Evolutionary conservation across 2,797 vertebrate species (phyloP), one percentile per base, ranked within the genome.

Genomic region (Philypnodon macrostomus): DNA sequence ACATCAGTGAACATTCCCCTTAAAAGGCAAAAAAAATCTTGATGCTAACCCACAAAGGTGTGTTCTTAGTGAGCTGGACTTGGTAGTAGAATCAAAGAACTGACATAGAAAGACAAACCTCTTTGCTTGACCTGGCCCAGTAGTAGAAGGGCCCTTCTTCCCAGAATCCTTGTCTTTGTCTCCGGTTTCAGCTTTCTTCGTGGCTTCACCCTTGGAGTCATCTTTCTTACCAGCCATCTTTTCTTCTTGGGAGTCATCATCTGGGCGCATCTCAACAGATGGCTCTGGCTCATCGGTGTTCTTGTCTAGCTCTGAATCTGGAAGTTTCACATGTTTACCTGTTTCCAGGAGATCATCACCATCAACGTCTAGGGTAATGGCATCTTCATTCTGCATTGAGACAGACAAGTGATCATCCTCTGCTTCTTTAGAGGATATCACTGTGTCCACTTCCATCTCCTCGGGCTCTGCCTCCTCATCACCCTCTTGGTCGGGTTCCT

Each of bases 51-150:
- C 93, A 95, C 93, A 98, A 95, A 93, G 95, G 81, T 93, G 95
- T 89, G 91, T 93, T 94, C 94, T 92, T 95, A 99, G 91, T 88
- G 95, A 94, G 95, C 91, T 95, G 95, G 95, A 96, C 93, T 94
- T 90, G 86, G 87, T 86, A 90, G 90, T 90, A 92, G 94, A 92
- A 97, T 93, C 93, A 98, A 98, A 97, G 92, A 98, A 99, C 96
- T 94, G 95, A 99, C 96, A 99, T 98, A 99, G 94, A 98, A 98
- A 98, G 95, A 99, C 97, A 96, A 99, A 99, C 97, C 97, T 99
- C 97, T 98, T 99, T 95, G 94, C 96, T 97, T 96, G 96, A 96
- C 95, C 95, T 92, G 95, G 92, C 95, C 96, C 96, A 91, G 96
- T 89, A 92, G 96, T 87, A 78, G 92, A 96, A 91, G 92, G 94